A percentile compares a stretch with the other conserved stretches of the same genome.
These are phyloP conservation scores for Odocoileus virginianus DNA, from an alignment of 2,113 vertebrate species.

Conservation along the genomic window DNA sequence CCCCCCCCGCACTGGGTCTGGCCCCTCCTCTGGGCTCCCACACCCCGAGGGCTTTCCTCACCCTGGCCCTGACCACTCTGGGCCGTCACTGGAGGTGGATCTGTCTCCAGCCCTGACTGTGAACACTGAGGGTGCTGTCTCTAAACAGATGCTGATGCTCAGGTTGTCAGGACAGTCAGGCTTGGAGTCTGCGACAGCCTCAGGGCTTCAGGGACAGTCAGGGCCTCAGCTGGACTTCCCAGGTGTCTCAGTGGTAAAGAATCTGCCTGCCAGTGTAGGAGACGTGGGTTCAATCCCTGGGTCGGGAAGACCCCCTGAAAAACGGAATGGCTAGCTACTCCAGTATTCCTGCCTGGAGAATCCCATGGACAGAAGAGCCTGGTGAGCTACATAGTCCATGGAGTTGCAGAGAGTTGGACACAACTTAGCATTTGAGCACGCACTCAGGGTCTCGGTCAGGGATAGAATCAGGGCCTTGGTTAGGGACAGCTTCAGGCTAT, in stretches of 20 bases:
- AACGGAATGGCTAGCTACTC: not conserved
- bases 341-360: not conserved
- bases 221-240: not conserved
- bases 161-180: not conserved
- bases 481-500: not conserved
- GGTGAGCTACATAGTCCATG: not conserved
- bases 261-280: not conserved
- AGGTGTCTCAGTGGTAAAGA: not conserved
- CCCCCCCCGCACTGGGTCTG: not conserved
- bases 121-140: not conserved
- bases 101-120: not conserved
- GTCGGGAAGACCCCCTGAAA: not conserved
- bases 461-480: not conserved
- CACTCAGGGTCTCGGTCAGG: not conserved
- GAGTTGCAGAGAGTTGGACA: not conserved
- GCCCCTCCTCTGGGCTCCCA: not conserved
- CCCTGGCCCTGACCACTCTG: too few species aligned
- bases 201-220: not conserved
- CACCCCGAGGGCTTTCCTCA: not conserved
- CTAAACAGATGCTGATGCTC: not conserved
- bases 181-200: not conserved
- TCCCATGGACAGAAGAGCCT: not conserved
- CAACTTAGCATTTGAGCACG: fast-evolving
- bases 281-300: not conserved
- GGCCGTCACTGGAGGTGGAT: not conserved